These are phyloP conservation scores for Eretmochelys imbricata DNA, from an alignment of 2,113 vertebrate genomes.

Conservation along the genomic window DNA sequence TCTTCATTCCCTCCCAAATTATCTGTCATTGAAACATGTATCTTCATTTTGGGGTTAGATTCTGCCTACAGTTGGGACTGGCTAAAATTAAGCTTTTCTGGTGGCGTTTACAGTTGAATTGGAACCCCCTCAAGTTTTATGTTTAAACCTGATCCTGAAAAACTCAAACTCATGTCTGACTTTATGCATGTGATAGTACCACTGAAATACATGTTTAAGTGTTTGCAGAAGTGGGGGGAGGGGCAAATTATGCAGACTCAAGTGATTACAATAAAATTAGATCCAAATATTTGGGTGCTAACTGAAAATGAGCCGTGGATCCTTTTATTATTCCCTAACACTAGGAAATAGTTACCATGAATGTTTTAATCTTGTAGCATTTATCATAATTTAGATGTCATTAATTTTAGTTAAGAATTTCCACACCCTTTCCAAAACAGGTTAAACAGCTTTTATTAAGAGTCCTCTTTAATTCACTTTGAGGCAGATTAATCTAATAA, in stretches of 20 bases:
- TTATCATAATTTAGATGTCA: neutral
- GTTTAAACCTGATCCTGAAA: neutral
- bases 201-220: neutral
- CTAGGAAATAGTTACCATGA: neutral
- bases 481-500: conserved; percentile 6
- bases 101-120: neutral
- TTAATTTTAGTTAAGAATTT: neutral
- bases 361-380: conserved; percentile 8
- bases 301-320: rapidly evolving
- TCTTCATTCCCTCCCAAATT: neutral
- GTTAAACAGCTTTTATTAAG: conserved; percentile 38
- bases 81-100: neutral
- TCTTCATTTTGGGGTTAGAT: neutral
- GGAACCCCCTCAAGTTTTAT: neutral
- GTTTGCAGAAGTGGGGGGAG: neutral
- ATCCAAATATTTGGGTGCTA: neutral
- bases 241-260: neutral
- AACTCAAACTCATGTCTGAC: neutral
- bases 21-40: neutral
- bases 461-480: conserved; percentile 20
- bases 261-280: neutral
- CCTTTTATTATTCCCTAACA: conserved; percentile 2
- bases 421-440: conserved; percentile 4
- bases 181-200: neutral
- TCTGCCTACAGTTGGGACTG: neutral